Percentiles rank a stretch among this genome's conserved stretches.
phyloP scores from a whole-genome alignment of 2,888 invertebrate genomes.

The Pherbina coryleti region DNA sequence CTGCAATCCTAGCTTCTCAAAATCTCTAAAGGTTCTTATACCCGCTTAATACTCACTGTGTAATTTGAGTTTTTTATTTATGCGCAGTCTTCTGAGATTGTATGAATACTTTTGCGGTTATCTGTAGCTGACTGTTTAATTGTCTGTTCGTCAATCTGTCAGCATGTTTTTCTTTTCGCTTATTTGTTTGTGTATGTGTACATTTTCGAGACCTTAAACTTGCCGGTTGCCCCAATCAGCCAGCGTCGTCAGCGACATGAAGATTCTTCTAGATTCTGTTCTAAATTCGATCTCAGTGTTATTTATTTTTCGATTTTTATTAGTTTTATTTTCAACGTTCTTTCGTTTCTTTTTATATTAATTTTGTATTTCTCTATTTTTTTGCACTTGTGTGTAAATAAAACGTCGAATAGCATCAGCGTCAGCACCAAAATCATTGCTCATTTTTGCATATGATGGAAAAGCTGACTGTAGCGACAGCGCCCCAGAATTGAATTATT shows the following conservation, averaged over 20 bases:
- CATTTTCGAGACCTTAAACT: constrained; percentile 41
- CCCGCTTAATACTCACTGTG: too few species aligned
- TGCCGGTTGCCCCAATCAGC: constrained; percentile 8
- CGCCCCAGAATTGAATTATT: constrained; percentile 28
- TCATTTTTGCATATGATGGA: constrained; percentile 27
- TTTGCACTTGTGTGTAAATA: background rate
- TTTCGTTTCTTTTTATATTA: constrained; percentile 2
- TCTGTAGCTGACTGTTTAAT: background rate
- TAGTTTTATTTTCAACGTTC: constrained; percentile 4
- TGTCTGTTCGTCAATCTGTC: constrained; percentile 4
- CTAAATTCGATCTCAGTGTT: constrained; percentile 14
- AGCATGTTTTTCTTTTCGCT: background rate
- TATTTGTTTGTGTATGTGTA: background rate
- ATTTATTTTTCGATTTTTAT: constrained; percentile 26
- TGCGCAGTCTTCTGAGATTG: too few species aligned
- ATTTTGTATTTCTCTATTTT: background rate
- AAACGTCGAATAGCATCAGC: constrained; percentile 28
- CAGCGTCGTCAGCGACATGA: background rate
- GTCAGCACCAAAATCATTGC: constrained; percentile 24
- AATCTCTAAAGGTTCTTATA: too few species aligned
- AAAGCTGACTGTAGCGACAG: background rate
- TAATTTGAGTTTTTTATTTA: background rate
- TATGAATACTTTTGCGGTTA: background rate
- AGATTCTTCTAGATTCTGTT: constrained; percentile 8
- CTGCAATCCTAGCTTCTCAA: too few species aligned